phyloP scores from a whole-genome alignment of 2,888 invertebrate species.

The Hipparchia sbordonii region DNA sequence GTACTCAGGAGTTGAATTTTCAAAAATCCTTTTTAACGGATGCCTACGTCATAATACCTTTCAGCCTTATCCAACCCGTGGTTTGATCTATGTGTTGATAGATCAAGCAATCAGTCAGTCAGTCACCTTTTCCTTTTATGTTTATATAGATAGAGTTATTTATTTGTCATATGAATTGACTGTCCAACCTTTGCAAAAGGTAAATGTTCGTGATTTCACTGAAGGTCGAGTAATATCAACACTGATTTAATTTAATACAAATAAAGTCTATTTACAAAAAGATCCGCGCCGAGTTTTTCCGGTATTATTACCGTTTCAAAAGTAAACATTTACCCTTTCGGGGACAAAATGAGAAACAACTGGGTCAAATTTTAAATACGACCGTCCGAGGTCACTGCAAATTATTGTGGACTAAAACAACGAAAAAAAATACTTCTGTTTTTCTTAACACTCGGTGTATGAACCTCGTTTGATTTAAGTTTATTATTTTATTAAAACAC shows the following conservation, averaged over 20 bases:
- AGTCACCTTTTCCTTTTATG: too few species aligned
- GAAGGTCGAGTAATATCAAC: not conserved
- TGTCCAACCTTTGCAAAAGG: not conserved
- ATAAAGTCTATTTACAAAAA: slow-evolving; percentile 3
- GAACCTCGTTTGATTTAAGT: not conserved
- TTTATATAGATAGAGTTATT: too few species aligned
- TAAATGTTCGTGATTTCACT: not conserved
- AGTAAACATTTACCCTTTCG: slow-evolving; percentile 14
- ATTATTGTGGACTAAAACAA: slow-evolving; percentile 7
- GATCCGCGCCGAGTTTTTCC: not conserved
- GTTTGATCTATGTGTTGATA: too few species aligned
- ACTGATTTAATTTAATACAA: not conserved
- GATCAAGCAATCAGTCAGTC: too few species aligned
- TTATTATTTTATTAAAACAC: too few species aligned
- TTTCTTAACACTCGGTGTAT: not conserved
- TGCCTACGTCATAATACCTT: too few species aligned
- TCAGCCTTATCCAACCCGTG: too few species aligned
- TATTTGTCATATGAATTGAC: not conserved
- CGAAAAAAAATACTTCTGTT: not conserved
- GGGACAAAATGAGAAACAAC: slow-evolving; percentile 15
- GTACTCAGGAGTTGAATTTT: too few species aligned
- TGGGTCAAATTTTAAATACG: slow-evolving; percentile 20
- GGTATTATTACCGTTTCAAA: slow-evolving; percentile 4
- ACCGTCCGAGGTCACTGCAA: not conserved
- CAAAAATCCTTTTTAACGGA: too few species aligned